Base-by-base conservation (phyloP, 2,888 invertebrate genomes). In the Lithophane socia region DNA sequence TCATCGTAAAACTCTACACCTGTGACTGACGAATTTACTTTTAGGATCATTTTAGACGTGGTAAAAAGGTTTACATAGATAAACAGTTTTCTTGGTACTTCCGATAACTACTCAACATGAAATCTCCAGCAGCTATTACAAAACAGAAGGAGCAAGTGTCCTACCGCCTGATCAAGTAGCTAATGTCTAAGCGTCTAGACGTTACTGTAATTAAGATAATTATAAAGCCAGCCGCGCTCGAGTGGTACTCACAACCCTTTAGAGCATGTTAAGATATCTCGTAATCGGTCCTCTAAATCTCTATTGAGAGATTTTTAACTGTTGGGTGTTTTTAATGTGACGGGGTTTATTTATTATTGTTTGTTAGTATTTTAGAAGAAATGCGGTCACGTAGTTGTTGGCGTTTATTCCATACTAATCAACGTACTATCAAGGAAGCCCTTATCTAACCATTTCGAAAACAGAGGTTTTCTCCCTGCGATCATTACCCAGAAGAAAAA, bases 181-280 rank as follows among this genome's bases (percentile, higher is more conserved):
- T 85, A 84, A 87, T 83, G 93, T 93, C 93, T 93, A 93, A 93
- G 83, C 80, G 93, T 93, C 93, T 94, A 94, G 94, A 94, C 93
- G 90, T 88, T 52, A 72, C 80, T 81, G 93, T 93, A 91, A 94
- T 95, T 94, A 92, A 95, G 95, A 96, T 95, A 94, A 92, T 84
- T 89, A 75, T 88, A 90, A 91, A 90, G 75, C 77, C 70, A 76
- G 73, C 88, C 87, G 86, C 82, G 67, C 85, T 90, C 88, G 86
- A 94, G 94, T 92, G 92, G 88, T 93, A 92, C 94, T 94, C 87
- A 88, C 91, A 96, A 95, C 95, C 95, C 95, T 96, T 95, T 95
- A 92, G 82, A 82, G 66, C 76, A 71, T 73, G 90, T 84, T 89
- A 91, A 92, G 93, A 94, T 94, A 93, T 92, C 83, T 91, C 88